These are phyloP conservation scores for Microcebus jonahi DNA, from an alignment of 2,113 vertebrate genomes.

Conservation along the genomic window DNA sequence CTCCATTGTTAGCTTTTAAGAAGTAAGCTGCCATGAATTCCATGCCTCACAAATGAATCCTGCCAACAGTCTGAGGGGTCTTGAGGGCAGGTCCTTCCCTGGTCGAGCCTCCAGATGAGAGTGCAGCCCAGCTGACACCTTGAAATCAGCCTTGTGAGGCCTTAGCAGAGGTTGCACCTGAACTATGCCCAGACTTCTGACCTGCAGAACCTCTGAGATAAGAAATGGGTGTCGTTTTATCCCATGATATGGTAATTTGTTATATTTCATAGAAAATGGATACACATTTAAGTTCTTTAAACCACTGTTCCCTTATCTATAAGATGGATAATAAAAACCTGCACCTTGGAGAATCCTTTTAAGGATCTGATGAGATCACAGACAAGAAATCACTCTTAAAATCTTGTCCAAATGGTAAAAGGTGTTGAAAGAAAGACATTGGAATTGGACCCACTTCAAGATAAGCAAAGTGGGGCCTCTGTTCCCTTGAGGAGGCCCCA, in stretches of 20 bases:
- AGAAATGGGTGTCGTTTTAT: not conserved
- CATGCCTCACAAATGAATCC: not conserved
- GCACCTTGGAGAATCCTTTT: not conserved
- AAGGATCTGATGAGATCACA: not conserved
- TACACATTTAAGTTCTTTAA: not conserved
- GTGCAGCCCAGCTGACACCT: not conserved
- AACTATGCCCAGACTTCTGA: not conserved
- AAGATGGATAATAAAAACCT: not conserved
- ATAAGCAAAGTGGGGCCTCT: not conserved
- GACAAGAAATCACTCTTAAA: not conserved
- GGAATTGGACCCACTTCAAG: not conserved
- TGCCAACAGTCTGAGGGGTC: not conserved
- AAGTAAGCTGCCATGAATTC: not conserved
- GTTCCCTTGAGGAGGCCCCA: rapidly evolving
- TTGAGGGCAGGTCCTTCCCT: not conserved
- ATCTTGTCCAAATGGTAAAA: not conserved
- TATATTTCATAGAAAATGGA: not conserved
- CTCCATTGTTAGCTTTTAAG: not conserved
- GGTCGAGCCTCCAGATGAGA: too few species aligned
- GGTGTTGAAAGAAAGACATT: not conserved
- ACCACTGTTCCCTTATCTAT: not conserved
- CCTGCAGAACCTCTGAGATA: not conserved
- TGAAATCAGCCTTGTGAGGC: not conserved
- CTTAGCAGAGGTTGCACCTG: not conserved
- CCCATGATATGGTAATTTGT: not conserved